Evolutionary conservation across 2,113 vertebrate genomes (phyloP).

Genomic region (Mormyrus iriodes): DNA sequence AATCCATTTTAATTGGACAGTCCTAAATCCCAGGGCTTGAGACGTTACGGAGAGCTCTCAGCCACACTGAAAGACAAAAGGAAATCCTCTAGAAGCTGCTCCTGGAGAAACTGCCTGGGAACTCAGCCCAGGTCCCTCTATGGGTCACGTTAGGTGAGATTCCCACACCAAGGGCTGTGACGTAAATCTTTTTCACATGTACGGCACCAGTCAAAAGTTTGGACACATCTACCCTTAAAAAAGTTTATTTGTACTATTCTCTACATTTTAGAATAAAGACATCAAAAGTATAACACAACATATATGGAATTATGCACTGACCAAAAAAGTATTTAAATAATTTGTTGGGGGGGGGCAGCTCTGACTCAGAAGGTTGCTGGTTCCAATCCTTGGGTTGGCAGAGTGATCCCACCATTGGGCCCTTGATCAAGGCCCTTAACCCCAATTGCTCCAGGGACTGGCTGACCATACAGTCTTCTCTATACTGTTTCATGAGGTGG

Average conservation of each 20-base stretch:
- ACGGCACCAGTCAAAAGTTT: background rate
- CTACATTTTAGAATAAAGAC: background rate
- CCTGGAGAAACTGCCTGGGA: background rate
- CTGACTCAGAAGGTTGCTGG: background rate
- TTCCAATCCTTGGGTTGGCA: background rate
- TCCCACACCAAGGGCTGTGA: background rate
- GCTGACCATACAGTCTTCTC: background rate
- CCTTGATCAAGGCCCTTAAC: background rate
- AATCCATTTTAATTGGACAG: background rate
- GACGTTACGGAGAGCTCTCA: background rate
- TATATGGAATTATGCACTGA: background rate
- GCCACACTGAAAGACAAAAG: background rate
- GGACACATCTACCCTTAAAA: background rate
- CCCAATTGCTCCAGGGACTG: background rate
- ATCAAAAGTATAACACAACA: background rate
- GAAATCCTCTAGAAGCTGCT: background rate
- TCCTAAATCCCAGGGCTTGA: background rate
- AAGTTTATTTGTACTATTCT: background rate
- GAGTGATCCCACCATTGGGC: background rate
- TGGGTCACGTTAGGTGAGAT: background rate
- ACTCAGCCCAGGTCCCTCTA: background rate
- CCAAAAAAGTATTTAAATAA: background rate
- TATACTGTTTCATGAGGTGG: background rate
- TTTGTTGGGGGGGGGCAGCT: background rate
- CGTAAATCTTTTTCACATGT: background rate